Conservation (phyloP, 2,113 vertebrate species). For the Rallus limicola region DNA sequence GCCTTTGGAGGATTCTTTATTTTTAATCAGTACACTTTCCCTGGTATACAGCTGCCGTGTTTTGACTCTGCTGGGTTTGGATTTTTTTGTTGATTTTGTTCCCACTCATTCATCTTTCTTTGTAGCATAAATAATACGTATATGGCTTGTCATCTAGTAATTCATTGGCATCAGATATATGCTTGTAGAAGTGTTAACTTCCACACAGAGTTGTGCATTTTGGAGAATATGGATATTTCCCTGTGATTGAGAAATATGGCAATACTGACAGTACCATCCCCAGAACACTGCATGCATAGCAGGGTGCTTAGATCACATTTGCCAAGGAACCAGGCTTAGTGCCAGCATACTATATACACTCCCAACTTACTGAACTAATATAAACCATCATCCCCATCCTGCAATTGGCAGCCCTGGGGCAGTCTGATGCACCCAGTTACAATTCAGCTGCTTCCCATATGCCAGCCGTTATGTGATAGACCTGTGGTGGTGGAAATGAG, state of each 20-base stretch:
- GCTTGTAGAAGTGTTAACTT: slow-evolving; percentile 34
- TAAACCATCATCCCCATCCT: background rate
- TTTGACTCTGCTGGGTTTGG: background rate
- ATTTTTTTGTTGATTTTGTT: background rate
- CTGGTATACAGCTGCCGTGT: background rate
- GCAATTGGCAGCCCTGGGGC: background rate
- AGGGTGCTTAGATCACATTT: slow-evolving; percentile 21
- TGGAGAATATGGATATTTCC: slow-evolving; percentile 10
- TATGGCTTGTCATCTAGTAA: background rate
- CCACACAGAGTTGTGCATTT: slow-evolving; percentile 29
- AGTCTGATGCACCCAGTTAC: background rate
- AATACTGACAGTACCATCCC: background rate
- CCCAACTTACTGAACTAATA: background rate
- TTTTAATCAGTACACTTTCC: background rate
- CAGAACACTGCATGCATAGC: background rate
- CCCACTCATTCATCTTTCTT: background rate
- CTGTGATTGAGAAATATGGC: slow-evolving; percentile 34
- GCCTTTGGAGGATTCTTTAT: background rate
- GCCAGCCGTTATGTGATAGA: background rate
- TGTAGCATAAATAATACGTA: background rate
- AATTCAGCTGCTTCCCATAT: background rate
- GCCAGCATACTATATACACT: background rate
- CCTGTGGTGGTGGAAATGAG: background rate
- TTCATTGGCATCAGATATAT: background rate
- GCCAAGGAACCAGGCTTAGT: background rate